Evolutionary conservation across 2,888 invertebrate genomes (phyloP).

Genomic region (Caenorhabditis sulstoni): DNA sequence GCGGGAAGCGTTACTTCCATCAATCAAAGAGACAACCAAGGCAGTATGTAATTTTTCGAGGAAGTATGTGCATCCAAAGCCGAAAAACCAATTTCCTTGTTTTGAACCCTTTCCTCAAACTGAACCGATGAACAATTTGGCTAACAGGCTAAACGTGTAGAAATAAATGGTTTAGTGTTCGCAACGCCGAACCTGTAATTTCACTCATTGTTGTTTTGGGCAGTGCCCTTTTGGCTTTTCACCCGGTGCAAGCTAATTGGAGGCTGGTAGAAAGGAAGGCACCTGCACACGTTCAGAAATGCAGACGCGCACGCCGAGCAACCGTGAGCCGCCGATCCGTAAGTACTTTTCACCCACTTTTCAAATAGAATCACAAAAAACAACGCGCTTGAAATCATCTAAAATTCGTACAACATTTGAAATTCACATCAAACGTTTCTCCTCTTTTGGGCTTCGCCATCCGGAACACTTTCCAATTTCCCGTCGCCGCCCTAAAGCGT

Average conservation of each 20-base stretch:
- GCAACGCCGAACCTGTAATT: slow-evolving; percentile 31
- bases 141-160: neutral
- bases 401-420: slow-evolving; percentile 43
- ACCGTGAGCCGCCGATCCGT: slow-evolving; percentile 20
- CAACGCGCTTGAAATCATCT: slow-evolving; percentile 6
- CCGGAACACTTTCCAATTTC: neutral
- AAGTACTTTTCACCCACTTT: slow-evolving; percentile 34
- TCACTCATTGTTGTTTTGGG: slow-evolving; percentile 40
- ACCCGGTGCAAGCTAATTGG: slow-evolving; percentile 22
- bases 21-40: too few species aligned
- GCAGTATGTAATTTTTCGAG: neutral
- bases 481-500: too few species aligned
- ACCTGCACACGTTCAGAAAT: slow-evolving; percentile 33
- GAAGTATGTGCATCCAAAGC: too few species aligned
- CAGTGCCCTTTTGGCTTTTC: neutral
- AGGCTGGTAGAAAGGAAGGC: slow-evolving; percentile 9
- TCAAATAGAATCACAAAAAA: neutral
- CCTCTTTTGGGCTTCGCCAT: neutral
- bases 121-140: neutral
- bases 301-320: slow-evolving; percentile 37
- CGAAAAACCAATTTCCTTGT: too few species aligned
- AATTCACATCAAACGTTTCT: slow-evolving; percentile 3
- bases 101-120: neutral
- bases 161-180: slow-evolving; percentile 22
- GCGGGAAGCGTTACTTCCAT: too few species aligned